Evolutionary conservation across 2,113 vertebrate genomes (phyloP).

Genomic region (Dunckerocampus dactyliophorus): DNA sequence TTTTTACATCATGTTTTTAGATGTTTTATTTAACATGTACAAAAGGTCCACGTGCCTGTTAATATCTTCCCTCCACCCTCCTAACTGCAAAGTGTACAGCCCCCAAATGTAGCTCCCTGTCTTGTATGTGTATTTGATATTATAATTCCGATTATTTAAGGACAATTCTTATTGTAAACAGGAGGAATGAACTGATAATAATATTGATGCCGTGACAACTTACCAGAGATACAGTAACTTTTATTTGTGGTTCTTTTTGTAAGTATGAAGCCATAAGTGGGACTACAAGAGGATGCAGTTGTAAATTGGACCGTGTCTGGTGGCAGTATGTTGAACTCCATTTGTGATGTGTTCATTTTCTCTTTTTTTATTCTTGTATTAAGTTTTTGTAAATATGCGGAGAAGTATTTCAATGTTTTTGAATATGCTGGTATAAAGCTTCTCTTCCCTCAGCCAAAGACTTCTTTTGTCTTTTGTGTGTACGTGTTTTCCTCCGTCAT

Average conservation of each 20-base stretch:
- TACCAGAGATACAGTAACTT: constrained; percentile 34
- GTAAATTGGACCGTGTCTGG: constrained; percentile 70
- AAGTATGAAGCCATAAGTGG: constrained; percentile 68
- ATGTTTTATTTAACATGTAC: constrained; percentile 52
- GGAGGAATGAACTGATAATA: constrained; percentile 32
- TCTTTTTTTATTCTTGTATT: constrained; percentile 72
- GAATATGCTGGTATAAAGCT: constrained; percentile 74
- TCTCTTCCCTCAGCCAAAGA: constrained; percentile 62
- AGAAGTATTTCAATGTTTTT: constrained; percentile 73
- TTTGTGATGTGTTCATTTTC: constrained; percentile 70
- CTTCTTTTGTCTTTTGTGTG: constrained; percentile 8
- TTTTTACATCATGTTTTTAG: constrained; percentile 67
- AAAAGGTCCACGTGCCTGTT: constrained; percentile 45
- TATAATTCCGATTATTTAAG: constrained; percentile 66
- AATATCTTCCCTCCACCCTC: constrained; percentile 40
- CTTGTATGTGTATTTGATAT: constrained; percentile 71
- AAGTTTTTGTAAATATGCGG: constrained; percentile 74
- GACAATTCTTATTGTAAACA: constrained; percentile 36
- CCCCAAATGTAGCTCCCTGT: constrained; percentile 69
- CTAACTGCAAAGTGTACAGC: constrained; percentile 64
- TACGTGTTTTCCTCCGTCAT: neutral
- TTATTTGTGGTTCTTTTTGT: constrained; percentile 42
- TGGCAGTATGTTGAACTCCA: constrained; percentile 66
- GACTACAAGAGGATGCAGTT: constrained; percentile 69
- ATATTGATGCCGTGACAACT: constrained; percentile 29